These are phyloP conservation scores for Sipha flava DNA, from an alignment of 1,140 invertebrate species.

Conservation along the genomic window DNA sequence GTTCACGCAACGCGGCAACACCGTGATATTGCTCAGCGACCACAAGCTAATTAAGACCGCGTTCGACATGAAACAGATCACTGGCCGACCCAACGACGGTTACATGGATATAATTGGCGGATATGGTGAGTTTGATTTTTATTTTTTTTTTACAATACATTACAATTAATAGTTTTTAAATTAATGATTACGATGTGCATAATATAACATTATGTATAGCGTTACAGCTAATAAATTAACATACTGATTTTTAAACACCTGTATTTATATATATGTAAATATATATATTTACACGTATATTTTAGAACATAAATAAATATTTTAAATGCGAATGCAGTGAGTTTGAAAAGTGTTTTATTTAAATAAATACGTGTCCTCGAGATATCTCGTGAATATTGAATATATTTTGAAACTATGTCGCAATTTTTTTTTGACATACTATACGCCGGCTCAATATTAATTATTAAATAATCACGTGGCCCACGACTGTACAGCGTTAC, in stretches of 20 bases:
- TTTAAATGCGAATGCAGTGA: too few relatives aligned
- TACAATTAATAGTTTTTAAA: too few relatives aligned
- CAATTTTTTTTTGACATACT: slow-evolving; percentile 18
- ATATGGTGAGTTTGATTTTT: slow-evolving; percentile 74
- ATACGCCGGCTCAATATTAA: slow-evolving; percentile 28
- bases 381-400: background rate
- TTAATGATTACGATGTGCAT: too few relatives aligned
- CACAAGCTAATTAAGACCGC: slow-evolving; percentile 72
- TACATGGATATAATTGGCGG: slow-evolving; percentile 78
- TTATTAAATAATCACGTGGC: slow-evolving; percentile 31
- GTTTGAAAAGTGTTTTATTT: too few relatives aligned
- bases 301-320: too few relatives aligned
- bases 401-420: slow-evolving; percentile 25
- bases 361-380: slow-evolving; percentile 22
- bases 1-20: slow-evolving; percentile 65
- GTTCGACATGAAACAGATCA: slow-evolving; percentile 75
- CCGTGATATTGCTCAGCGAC: slow-evolving; percentile 77
- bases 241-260: too few relatives aligned
- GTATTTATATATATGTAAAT: background rate
- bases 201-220: too few relatives aligned
- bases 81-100: slow-evolving; percentile 70
- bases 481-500: background rate
- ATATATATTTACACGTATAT: background rate
- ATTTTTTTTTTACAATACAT: too few relatives aligned
- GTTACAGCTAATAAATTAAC: too few relatives aligned